Percentiles rank a stretch among this genome's conserved stretches.
Conservation (phyloP, 2,888 invertebrate species). For the Drosophila flavopinicola region DNA sequence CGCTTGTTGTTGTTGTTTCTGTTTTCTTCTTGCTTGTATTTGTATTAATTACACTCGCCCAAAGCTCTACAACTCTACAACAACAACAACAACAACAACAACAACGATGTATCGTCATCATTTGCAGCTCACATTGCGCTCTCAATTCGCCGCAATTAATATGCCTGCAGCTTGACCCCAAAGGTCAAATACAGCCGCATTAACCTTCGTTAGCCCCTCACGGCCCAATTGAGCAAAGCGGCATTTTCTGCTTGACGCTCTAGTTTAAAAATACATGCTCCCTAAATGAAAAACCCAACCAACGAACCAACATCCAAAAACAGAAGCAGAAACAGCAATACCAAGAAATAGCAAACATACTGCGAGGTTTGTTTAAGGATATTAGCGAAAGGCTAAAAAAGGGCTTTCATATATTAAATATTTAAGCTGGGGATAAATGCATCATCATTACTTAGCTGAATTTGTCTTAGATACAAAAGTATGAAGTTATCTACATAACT, state of each 20-base stretch:
- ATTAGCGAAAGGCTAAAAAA: not conserved
- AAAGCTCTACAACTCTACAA: conserved; percentile 15
- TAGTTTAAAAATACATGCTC: conserved; percentile 37
- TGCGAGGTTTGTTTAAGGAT: conserved; percentile 23
- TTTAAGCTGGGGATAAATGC: no score
- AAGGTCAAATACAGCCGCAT: conserved; percentile 81
- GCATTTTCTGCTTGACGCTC: conserved; percentile 27
- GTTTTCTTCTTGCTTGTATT: conserved; percentile 21
- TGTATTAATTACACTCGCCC: conserved; percentile 60
- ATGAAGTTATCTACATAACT: no score
- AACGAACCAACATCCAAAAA: conserved; percentile 18
- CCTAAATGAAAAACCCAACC: conserved; percentile 15
- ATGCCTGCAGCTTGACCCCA: conserved; percentile 78
- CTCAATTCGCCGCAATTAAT: conserved; percentile 74
- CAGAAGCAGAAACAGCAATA: not conserved
- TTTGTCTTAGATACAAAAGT: no score
- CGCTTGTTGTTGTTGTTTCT: conserved; percentile 6
- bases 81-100: not conserved
- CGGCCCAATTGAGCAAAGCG: conserved; percentile 58
- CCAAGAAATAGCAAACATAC: not conserved
- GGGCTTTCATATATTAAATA: no score
- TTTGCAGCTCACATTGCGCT: conserved; percentile 27
- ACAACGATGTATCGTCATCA: conserved; percentile 3
- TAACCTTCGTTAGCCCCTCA: conserved; percentile 83
- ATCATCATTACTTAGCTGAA: no score